Conservation (phyloP, 2,797 vertebrate species). For the Xenentodon cancila region DNA sequence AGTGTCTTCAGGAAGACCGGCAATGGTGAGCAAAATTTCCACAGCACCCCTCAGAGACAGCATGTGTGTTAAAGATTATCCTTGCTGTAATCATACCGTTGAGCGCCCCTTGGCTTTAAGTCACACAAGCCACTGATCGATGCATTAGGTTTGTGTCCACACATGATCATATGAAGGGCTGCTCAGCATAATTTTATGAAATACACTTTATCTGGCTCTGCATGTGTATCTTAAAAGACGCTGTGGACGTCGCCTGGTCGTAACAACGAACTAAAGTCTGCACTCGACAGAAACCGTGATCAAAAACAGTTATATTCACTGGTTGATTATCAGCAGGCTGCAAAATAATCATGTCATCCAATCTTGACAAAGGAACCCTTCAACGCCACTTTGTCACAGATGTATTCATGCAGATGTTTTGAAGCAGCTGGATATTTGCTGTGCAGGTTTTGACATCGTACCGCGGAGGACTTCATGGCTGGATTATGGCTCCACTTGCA, state of each 20-base stretch:
- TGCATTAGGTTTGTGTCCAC: conserved; percentile 47
- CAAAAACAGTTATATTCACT: conserved; percentile 10
- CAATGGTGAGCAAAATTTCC: conserved; percentile 76
- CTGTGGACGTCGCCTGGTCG: neutral
- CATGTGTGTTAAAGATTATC: conserved; percentile 80
- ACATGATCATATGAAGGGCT: conserved; percentile 32
- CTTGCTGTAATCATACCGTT: conserved; percentile 60
- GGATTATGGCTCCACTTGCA: conserved; percentile 56
- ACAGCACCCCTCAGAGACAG: conserved; percentile 72
- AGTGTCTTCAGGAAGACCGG: conserved; percentile 59
- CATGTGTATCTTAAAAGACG: neutral
- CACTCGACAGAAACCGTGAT: conserved; percentile 8
- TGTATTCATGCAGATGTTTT: conserved; percentile 57
- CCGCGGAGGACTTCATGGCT: conserved; percentile 59
- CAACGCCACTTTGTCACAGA: conserved; percentile 46
- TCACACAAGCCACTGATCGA: conserved; percentile 69
- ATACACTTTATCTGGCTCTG: conserved; percentile 9
- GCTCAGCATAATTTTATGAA: conserved; percentile 14
- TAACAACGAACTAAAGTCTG: conserved; percentile 3
- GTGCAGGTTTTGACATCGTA: conserved; percentile 70
- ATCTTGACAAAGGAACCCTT: conserved; percentile 14
- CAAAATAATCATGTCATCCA: conserved; percentile 7
- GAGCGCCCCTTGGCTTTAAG: conserved; percentile 49
- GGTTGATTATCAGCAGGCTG: neutral
- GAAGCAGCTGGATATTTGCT: conserved; percentile 66